Evolutionary conservation across 2,888 invertebrate species (phyloP), one percentile per base, ranked within the genome.

Genomic region (Macrostomum cliftonense): DNA sequence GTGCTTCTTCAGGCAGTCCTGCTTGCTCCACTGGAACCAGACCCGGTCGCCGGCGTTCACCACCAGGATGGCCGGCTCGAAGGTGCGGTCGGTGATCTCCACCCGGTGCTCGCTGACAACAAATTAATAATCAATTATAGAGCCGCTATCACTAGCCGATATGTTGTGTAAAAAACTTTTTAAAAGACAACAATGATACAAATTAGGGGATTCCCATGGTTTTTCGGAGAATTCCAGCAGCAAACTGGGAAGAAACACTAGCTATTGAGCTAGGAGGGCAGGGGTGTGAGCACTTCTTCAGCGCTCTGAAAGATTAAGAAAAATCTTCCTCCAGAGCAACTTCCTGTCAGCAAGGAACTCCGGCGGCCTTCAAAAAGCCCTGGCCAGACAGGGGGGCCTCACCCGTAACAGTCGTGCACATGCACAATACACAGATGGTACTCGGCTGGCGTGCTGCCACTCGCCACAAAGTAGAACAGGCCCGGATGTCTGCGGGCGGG

Each of bases 31-130:
- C 47, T 57, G 53, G 63, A 65, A 70, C 70, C 70, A 70, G 7
- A 70, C 65, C 37, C 65, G 53, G 55, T 70, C 70, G 9, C 69
- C 70, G 52, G 65, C 67, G 50, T 68, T 64, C 45, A 70, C 62
- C 54, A 67, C 55, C 20, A 70, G 54, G 19, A 68, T 64, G 57
- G 63, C 61, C 19, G 68, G 68, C 39, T 61, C 58, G 53, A 68
- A 70, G 9, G 61, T 56, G 12, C 63, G 54, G 54, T 70, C 70
- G 45, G 59, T 49, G 28, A 70, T 59, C 38, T 65, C 64, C 12
- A 70, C 57, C 45, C 57, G 56, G 51, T 58, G 60, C 52, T 70
- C 69, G 46, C 68, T 68, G 56, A 19, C 37, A 40, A 16, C 45
- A 54, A 28, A 42, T 13, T 42, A 42, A 42, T 13, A 13, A 14